Base-by-base conservation (phyloP, 2,888 invertebrate genomes). In the Macroteleia sp. region DNA sequence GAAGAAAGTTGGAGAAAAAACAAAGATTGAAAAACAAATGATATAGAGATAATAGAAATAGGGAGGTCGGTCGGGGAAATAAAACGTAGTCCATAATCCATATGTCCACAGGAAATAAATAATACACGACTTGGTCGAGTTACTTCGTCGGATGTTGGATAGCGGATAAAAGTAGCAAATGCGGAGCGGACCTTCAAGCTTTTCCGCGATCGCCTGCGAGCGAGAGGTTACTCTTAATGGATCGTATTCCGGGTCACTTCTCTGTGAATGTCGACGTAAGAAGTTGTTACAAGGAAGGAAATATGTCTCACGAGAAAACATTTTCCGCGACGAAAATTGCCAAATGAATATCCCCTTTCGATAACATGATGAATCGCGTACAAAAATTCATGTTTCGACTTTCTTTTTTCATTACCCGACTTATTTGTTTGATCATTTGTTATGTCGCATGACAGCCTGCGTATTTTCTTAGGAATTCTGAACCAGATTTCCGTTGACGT, bases 101-200 rank as follows among this genome's bases (percentile, higher is more conserved):
- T 88, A 88, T 81, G 85, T 88, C 84, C 85, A 82, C 82, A 81
- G 69, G 81, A 88, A 89, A 89, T 90, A 90, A 90, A 90, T 90
- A 90, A 90, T 89, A 89, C 87, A 88, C 70, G 83, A 86, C 85
- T 76, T 80, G 66, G 71, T 54, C 59, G 79, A 77, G 70, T 73
- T 76, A 59, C 66, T 79, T 77, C 44, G 69, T 61, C 71, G 64
- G 81, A 85, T 81, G 82, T 70, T 81, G 81, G 82, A 77, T 81
- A 70, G 81, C 69, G 82, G 85, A 86, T 83, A 83, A 85, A 85
- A 83, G 83, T 75, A 67, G 77, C 78, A 84, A 84, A 82, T 81
- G 81, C 62, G 75, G 34, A 57, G 39, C 36, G 36, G 30, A 61
- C 54, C 36, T 62, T 71, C 73, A 57, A 73, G 56, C 57, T 56